Conservation (phyloP, 1,140 invertebrate genomes). For the Euschistus heros region DNA sequence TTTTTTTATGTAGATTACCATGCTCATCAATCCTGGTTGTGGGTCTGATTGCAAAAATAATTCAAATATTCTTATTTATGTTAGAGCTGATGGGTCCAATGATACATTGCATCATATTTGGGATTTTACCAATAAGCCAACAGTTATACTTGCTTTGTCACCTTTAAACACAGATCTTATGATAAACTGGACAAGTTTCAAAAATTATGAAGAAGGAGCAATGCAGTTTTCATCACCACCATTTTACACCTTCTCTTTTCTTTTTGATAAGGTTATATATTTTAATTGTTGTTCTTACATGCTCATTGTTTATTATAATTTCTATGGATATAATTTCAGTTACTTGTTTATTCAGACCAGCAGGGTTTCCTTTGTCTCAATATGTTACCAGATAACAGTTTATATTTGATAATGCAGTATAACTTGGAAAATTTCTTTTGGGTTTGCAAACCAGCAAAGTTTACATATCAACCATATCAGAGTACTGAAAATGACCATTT, state of each 20-base stretch:
- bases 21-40: conserved; percentile 34
- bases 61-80: conserved; percentile 39
- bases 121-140: conserved; percentile 45
- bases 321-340: no score
- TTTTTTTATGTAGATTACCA: conserved; percentile 32
- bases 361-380: no score
- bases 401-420: no score
- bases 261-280: conserved; percentile 42
- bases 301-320: conserved; percentile 18
- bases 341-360: no score
- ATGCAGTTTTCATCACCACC: conserved; percentile 39
- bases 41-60: conserved; percentile 29
- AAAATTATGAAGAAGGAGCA: conserved; percentile 32
- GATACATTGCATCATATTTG: conserved; percentile 49
- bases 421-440: no score
- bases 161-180: conserved; percentile 35
- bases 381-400: no score
- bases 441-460: no score
- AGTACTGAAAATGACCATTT: no score
- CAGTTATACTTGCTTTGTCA: conserved; percentile 40
- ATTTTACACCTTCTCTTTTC: conserved; percentile 42
- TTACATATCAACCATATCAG: no score
- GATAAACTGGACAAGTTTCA: conserved; percentile 38
- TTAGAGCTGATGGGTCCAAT: conserved; percentile 39
- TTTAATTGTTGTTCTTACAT: conserved; percentile 15